A percentile compares a stretch with the other conserved stretches of the same genome.
phyloP scores from a whole-genome alignment of 2,113 vertebrate species.

The Rhadina sibilatrix region DNA sequence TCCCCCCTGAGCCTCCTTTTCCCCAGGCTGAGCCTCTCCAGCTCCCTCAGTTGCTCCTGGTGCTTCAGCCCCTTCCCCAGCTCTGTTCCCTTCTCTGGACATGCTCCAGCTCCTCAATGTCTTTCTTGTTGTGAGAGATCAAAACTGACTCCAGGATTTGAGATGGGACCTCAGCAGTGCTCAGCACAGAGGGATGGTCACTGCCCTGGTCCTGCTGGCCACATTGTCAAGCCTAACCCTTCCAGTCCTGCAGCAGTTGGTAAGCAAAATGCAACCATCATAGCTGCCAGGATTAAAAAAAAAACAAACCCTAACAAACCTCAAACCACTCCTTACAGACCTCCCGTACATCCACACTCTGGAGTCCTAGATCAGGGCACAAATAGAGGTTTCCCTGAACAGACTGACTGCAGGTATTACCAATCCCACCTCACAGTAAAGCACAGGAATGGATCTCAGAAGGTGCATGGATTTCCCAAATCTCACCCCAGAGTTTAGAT shows the following conservation, averaged over 20 bases:
- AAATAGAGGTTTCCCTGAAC: background rate
- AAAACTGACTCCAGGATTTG: background rate
- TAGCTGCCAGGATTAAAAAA: background rate
- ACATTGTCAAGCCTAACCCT: background rate
- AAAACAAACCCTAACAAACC: background rate
- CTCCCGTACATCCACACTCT: background rate
- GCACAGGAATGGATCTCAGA: background rate
- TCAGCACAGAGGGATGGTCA: background rate
- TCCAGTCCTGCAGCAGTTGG: background rate
- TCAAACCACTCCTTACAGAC: background rate
- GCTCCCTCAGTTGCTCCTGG: background rate
- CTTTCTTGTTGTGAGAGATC: background rate
- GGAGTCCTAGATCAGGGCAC: background rate
- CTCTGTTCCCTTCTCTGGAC: background rate
- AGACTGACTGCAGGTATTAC: background rate
- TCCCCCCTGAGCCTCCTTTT: background rate
- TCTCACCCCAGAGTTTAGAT: background rate
- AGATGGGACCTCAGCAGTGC: background rate
- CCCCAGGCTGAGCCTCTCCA: background rate
- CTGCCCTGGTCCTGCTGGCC: background rate
- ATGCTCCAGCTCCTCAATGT: accelerated
- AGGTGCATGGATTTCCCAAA: background rate
- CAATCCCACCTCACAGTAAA: background rate
- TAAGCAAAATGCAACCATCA: background rate
- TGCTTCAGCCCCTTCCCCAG: background rate